These are phyloP conservation scores for Caenorhabditis doughertyi DNA, from an alignment of 2,888 invertebrate genomes.

Conservation along the genomic window DNA sequence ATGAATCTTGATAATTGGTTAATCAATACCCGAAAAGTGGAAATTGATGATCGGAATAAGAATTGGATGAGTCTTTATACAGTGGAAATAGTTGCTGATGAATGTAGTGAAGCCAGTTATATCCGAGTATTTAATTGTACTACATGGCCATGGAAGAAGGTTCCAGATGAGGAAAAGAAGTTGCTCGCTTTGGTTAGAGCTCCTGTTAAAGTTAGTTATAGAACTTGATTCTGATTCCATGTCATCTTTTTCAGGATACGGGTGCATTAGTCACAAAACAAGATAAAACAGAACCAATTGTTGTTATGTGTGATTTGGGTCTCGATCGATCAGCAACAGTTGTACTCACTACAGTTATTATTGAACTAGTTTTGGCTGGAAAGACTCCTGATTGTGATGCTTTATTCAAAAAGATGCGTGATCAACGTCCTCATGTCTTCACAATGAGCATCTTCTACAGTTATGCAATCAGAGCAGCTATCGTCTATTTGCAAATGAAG, in stretches of 20 bases:
- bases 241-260: conserved; percentile 6
- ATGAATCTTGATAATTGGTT: conserved; percentile 41
- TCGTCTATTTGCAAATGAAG: conserved; percentile 33
- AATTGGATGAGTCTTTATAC: conserved; percentile 23
- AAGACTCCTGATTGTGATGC: conserved; percentile 25
- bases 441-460: conserved; percentile 43
- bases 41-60: conserved; percentile 26
- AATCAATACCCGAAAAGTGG: conserved; percentile 39
- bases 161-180: conserved; percentile 35
- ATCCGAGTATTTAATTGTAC: conserved; percentile 34
- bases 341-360: conserved; percentile 31
- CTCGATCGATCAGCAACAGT: conserved; percentile 35
- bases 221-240: not conserved
- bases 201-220: conserved; percentile 14
- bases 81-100: conserved; percentile 35
- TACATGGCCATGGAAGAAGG: conserved; percentile 43
- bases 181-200: conserved; percentile 35
- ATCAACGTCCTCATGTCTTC: conserved; percentile 31
- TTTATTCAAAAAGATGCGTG: conserved; percentile 28
- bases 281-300: conserved; percentile 15
- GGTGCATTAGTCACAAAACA: not conserved
- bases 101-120: conserved; percentile 31
- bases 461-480: conserved; percentile 27
- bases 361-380: conserved; percentile 27
- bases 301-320: conserved; percentile 49